phyloP scores from a whole-genome alignment of 2,888 invertebrate species.

The Aethes cnicana region DNA sequence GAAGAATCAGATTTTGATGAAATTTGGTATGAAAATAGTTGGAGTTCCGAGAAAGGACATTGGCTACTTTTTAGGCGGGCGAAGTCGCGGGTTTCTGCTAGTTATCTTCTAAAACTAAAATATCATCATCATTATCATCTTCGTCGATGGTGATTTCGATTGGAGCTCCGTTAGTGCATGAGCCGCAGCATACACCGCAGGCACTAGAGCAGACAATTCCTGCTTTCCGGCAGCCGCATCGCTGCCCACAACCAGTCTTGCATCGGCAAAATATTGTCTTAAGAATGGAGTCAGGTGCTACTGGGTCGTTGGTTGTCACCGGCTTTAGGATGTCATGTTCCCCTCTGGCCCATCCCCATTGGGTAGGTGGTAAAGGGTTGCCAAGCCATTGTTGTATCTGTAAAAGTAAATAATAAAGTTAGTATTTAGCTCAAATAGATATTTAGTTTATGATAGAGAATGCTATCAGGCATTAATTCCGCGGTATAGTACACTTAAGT shows the following conservation, averaged over 20 bases:
- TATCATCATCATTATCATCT: conserved; percentile 15
- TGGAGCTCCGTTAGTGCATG: conserved; percentile 13
- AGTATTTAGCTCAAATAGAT: conserved; percentile 6
- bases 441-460: conserved; percentile 4
- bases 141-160: conserved; percentile 22
- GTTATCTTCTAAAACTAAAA: conserved; percentile 16
- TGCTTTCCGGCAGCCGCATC: conserved; percentile 33
- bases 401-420: too few relatives aligned
- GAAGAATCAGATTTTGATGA: too few relatives aligned
- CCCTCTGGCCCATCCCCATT: conserved; percentile 15
- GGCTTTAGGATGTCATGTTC: conserved; percentile 20
- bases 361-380: background rate
- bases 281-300: conserved; percentile 29
- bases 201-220: conserved; percentile 30
- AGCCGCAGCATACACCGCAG: conserved; percentile 18
- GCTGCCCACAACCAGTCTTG: conserved; percentile 32
- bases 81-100: too few relatives aligned
- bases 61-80: too few relatives aligned
- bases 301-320: conserved; percentile 21
- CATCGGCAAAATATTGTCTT: conserved; percentile 19
- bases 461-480: too few relatives aligned
- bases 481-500: too few relatives aligned
- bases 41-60: too few relatives aligned
- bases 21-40: too few relatives aligned
- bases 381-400: too few relatives aligned